Conservation (phyloP, 2,797 vertebrate genomes). For the Clarias pachynema region DNA sequence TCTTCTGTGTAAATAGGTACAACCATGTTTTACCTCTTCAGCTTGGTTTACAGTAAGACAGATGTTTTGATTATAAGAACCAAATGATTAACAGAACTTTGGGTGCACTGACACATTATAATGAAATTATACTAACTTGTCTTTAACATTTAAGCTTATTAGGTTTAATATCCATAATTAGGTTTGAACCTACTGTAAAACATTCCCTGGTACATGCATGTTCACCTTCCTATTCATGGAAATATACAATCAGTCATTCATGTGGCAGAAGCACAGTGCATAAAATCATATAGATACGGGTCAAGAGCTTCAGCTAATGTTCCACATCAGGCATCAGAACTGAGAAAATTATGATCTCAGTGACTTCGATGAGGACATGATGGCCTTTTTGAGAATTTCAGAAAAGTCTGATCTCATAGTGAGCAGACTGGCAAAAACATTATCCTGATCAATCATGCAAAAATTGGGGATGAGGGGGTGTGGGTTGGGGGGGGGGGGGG, state of each 20-base stretch:
- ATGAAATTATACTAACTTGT: not conserved
- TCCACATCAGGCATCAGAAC: not conserved
- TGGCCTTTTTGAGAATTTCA: not conserved
- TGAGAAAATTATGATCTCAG: not conserved
- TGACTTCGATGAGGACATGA: not conserved
- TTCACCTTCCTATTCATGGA: not conserved
- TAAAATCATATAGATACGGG: not conserved
- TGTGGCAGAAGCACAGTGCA: not conserved
- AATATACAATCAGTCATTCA: not conserved
- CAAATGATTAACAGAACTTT: not conserved
- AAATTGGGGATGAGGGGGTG: too few species aligned
- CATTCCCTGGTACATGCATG: not conserved
- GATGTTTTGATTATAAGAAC: not conserved
- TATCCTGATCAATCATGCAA: too few species aligned
- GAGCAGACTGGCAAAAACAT: not conserved
- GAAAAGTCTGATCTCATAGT: not conserved
- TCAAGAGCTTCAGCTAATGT: not conserved
- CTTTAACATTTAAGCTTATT: slow-evolving; percentile 28
- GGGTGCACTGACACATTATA: not conserved
- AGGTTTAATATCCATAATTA: slow-evolving; percentile 1
- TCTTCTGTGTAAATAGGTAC: not conserved
- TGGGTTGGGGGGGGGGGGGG: too few species aligned
- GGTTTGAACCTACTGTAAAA: not conserved
- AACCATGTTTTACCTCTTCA: not conserved
- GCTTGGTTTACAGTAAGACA: not conserved